These are phyloP conservation scores for Dipodomys spectabilis DNA, from an alignment of 2,113 vertebrate genomes.

Conservation along the genomic window DNA sequence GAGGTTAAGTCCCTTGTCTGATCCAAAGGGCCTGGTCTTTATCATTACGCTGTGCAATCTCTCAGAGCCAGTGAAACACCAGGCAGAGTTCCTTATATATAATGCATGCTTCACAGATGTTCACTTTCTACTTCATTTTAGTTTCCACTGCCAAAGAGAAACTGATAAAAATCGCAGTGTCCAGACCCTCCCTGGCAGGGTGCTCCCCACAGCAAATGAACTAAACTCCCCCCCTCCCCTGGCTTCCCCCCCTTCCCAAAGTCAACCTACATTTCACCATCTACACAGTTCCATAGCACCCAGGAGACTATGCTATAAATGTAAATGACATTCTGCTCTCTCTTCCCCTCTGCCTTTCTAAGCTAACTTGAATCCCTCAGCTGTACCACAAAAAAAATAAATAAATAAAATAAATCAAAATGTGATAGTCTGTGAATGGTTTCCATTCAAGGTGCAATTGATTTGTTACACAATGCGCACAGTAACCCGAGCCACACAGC, in stretches of 20 bases:
- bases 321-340: constrained; percentile 46
- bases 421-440: constrained; percentile 58
- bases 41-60: neutral
- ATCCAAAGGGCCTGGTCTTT: neutral
- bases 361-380: constrained; percentile 55
- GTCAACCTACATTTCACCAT: neutral
- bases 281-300: neutral
- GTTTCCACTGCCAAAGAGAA: constrained; percentile 20
- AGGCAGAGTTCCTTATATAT: neutral
- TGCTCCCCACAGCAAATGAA: neutral
- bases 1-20: neutral
- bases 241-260: neutral
- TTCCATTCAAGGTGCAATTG: constrained; percentile 75
- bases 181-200: neutral
- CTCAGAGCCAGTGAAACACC: neutral
- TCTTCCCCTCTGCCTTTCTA: constrained; percentile 59
- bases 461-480: constrained; percentile 62
- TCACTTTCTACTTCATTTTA: constrained; percentile 43
- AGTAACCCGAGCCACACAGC: constrained; percentile 40
- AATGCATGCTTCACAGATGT: constrained; percentile 1
- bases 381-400: constrained; percentile 19
- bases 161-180: constrained; percentile 39
- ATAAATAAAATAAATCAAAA: constrained; percentile 75
- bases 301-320: constrained; percentile 46
- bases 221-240: neutral